Evolutionary conservation across 2,888 invertebrate genomes (phyloP).

Genomic region (Pachymerium ferrugineum): DNA sequence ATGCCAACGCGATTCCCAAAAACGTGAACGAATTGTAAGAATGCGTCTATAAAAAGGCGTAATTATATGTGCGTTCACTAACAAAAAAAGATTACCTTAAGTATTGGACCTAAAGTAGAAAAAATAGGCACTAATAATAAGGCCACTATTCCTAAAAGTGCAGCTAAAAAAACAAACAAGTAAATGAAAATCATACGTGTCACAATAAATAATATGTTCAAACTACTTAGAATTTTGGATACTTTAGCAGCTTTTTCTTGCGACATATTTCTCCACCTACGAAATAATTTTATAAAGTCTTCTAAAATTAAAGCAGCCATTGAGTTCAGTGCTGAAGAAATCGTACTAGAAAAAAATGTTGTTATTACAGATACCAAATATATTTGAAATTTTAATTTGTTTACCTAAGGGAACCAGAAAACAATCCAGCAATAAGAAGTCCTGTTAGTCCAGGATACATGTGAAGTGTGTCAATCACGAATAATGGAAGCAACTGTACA

Average conservation of each 20-base stretch:
- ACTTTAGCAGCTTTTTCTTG: background rate
- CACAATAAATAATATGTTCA: background rate
- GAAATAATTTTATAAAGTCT: conserved; percentile 44
- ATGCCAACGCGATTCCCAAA: conserved; percentile 50
- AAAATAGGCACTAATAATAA: conserved; percentile 61
- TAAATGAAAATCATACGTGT: background rate
- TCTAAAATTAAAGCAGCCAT: conserved; percentile 47
- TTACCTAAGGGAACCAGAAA: conserved; percentile 91
- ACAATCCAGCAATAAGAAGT: conserved; percentile 90
- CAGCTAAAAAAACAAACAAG: conserved; percentile 48
- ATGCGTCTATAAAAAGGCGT: background rate
- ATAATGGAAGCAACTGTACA: conserved; percentile 72
- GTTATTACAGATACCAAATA: background rate
- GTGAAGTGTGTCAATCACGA: conserved; percentile 78
- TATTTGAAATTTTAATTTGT: background rate
- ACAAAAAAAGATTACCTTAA: background rate
- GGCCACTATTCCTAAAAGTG: conserved; percentile 66
- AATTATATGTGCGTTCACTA: background rate
- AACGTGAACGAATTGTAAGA: background rate
- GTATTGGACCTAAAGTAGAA: background rate
- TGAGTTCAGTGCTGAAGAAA: conserved; percentile 50
- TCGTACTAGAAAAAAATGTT: conserved; percentile 43
- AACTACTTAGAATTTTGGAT: background rate
- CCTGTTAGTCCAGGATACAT: conserved; percentile 73
- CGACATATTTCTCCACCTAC: background rate